Evolutionary conservation across 2,888 invertebrate species (phyloP).

Genomic region (Folsomia manolachei): DNA sequence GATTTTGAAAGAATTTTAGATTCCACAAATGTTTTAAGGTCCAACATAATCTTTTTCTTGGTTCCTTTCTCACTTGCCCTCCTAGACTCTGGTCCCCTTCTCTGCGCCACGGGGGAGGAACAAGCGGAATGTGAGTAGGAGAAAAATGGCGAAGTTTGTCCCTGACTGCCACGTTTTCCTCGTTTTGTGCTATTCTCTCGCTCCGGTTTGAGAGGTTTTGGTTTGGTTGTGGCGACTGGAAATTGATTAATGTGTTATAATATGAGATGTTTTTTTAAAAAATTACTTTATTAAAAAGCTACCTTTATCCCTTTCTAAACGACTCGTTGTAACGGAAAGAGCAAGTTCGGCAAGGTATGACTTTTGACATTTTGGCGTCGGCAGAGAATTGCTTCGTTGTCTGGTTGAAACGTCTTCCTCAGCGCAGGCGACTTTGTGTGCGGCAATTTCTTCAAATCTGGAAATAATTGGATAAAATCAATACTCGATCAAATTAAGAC

Average conservation of each 20-base stretch:
- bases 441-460: conserved; percentile 49
- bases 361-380: conserved; percentile 88
- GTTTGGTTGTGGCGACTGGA: conserved; percentile 27
- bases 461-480: conserved; percentile 2
- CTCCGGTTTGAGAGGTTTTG: conserved; percentile 27
- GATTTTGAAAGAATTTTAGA: conserved; percentile 86
- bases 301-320: conserved; percentile 29
- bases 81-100: conserved; percentile 53
- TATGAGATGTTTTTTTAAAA: neutral
- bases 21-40: conserved; percentile 85
- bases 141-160: conserved; percentile 26
- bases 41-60: conserved; percentile 78
- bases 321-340: conserved; percentile 13
- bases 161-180: conserved; percentile 27
- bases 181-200: conserved; percentile 28
- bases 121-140: conserved; percentile 49
- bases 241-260: conserved; percentile 5
- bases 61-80: conserved; percentile 79
- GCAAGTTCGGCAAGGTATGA: conserved; percentile 56
- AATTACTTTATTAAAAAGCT: neutral
- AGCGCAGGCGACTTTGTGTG: conserved; percentile 38
- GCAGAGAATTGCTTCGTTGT: conserved; percentile 85
- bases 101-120: conserved; percentile 46
- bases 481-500: neutral
- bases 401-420: conserved; percentile 55